Conservation (phyloP, 2,888 invertebrate species). For the Ormyrus rosae region DNA sequence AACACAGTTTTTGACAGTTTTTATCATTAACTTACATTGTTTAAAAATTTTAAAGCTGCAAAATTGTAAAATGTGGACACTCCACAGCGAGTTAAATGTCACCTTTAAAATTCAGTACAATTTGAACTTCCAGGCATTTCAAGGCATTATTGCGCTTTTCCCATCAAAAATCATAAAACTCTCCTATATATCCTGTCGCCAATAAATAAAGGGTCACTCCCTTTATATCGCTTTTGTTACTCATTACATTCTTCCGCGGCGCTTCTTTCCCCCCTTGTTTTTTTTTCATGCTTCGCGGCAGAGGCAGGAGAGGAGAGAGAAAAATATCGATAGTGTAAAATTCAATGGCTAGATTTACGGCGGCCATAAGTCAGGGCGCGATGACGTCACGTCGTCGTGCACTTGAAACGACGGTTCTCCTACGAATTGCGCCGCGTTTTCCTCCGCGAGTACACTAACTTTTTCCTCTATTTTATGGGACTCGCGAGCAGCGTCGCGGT, state of each 20-base stretch:
- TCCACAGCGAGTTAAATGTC: no score
- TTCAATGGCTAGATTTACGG: conserved; percentile 71
- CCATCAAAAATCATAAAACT: conserved; percentile 41
- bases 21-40: no score
- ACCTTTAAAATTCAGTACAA: no score
- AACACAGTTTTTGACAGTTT: no score
- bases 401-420: conserved; percentile 29
- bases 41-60: no score
- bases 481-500: conserved; percentile 21
- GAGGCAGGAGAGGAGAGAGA: neutral
- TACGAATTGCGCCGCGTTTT: neutral
- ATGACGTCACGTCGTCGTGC: conserved; percentile 61
- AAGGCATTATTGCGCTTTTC: neutral
- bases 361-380: conserved; percentile 66
- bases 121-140: no score
- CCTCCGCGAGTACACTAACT: conserved; percentile 5
- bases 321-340: conserved; percentile 69
- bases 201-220: conserved; percentile 50
- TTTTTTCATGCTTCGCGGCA: no score
- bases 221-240: conserved; percentile 55
- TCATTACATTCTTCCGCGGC: conserved; percentile 55
- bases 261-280: no score
- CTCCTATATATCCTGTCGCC: neutral
- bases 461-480: conserved; percentile 54
- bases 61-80: no score